These are phyloP conservation scores for Metaphire vulgaris DNA, from an alignment of 1,140 invertebrate genomes.

Conservation along the genomic window DNA sequence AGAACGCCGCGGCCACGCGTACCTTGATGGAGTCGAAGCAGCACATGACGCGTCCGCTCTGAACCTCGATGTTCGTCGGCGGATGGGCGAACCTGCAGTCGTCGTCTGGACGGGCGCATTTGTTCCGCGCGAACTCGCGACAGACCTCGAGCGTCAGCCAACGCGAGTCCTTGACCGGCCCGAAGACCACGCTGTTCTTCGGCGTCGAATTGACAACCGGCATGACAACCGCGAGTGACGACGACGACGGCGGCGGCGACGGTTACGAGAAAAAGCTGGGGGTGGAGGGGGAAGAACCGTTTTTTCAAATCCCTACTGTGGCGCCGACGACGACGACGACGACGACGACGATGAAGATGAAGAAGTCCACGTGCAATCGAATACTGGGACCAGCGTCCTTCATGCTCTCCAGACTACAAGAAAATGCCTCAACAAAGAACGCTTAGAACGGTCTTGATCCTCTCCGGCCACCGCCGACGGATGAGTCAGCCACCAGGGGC, in stretches of 20 bases:
- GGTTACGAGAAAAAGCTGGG: background rate
- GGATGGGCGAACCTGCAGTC: constrained; percentile 99
- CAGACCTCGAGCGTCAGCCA: constrained; percentile 99
- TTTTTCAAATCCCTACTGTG: background rate
- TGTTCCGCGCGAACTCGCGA: constrained; percentile 98
- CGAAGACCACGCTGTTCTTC: background rate
- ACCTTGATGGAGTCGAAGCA: constrained; percentile 99
- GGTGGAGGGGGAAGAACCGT: background rate
- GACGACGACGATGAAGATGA: background rate
- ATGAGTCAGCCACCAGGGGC: background rate
- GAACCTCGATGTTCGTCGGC: constrained; percentile 95
- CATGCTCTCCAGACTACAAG: too few relatives aligned
- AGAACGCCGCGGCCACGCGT: constrained; percentile 82
- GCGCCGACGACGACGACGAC: background rate
- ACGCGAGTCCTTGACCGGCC: constrained; percentile 88
- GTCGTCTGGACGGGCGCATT: constrained; percentile 94
- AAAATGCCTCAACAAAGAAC: too few relatives aligned
- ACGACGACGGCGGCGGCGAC: background rate
- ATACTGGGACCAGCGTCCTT: too few relatives aligned
- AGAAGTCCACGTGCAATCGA: too few relatives aligned
- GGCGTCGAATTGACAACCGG: background rate
- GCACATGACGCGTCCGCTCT: constrained; percentile 98
- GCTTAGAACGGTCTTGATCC: too few relatives aligned
- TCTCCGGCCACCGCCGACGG: background rate
- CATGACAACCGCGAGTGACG: background rate